Percentiles rank a stretch among this genome's conserved stretches.
phyloP scores from a whole-genome alignment of 2,888 invertebrate species.

The Archips xylosteana region DNA sequence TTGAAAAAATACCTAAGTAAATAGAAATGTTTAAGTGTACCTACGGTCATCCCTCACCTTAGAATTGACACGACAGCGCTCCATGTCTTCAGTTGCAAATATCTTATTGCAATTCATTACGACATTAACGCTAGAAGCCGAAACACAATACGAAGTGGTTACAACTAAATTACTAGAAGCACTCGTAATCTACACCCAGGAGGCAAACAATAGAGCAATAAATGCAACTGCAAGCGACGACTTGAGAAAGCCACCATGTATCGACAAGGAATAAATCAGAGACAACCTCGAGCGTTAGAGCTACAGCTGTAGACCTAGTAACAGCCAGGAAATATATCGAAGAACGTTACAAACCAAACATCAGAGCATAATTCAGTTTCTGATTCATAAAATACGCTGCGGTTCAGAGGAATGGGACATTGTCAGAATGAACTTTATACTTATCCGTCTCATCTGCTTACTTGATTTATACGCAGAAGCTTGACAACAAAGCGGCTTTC shows the following conservation, averaged over 20 bases:
- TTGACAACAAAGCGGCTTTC: slow-evolving; percentile 42
- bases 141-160: slow-evolving; percentile 68
- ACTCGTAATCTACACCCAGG: slow-evolving; percentile 66
- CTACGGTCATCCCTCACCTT: slow-evolving; percentile 56
- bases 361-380: slow-evolving; percentile 61
- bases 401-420: slow-evolving; percentile 50
- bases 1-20: slow-evolving; percentile 11
- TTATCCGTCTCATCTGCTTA: slow-evolving; percentile 59
- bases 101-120: slow-evolving; percentile 63
- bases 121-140: slow-evolving; percentile 61
- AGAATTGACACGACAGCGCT: slow-evolving; percentile 41
- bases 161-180: slow-evolving; percentile 72
- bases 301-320: slow-evolving; percentile 46
- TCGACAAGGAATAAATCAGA: slow-evolving; percentile 79
- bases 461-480: slow-evolving; percentile 63
- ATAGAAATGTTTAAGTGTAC: slow-evolving; percentile 35
- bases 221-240: slow-evolving; percentile 71
- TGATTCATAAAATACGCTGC: slow-evolving; percentile 60
- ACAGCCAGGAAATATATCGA: slow-evolving; percentile 59
- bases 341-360: slow-evolving; percentile 58
- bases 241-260: slow-evolving; percentile 74
- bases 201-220: slow-evolving; percentile 82
- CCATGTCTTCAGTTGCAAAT: slow-evolving; percentile 45
- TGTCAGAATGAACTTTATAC: slow-evolving; percentile 51
- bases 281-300: slow-evolving; percentile 65